Conservation (phyloP, 2,888 invertebrate genomes). For the Norana najaformis region DNA sequence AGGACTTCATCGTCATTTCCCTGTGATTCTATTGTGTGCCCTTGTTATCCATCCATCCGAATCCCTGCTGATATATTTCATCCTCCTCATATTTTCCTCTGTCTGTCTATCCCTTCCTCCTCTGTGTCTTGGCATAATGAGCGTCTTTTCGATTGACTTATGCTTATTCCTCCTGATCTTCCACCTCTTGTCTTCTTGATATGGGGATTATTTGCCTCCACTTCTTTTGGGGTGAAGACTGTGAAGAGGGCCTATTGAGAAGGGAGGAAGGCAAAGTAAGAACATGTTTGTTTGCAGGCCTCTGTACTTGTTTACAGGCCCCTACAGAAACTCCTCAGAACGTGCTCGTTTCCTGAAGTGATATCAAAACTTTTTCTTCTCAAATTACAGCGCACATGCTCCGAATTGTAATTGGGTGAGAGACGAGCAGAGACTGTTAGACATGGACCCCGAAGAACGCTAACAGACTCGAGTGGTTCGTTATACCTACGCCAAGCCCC, state of each 20-base stretch:
- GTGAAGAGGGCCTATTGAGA: too few relatives aligned
- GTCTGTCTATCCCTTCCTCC: too few relatives aligned
- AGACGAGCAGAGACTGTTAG: neutral
- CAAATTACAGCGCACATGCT: neutral
- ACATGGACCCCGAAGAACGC: neutral
- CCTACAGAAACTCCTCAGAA: neutral
- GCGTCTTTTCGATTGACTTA: too few relatives aligned
- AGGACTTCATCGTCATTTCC: neutral
- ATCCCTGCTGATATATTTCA: too few relatives aligned
- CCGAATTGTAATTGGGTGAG: neutral
- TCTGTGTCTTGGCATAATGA: too few relatives aligned
- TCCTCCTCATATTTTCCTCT: too few relatives aligned
- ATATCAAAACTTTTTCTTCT: neutral
- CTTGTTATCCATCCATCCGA: neutral
- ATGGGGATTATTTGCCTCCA: too few relatives aligned
- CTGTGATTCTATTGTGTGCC: neutral
- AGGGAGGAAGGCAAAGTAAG: too few relatives aligned
- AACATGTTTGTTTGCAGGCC: too few relatives aligned
- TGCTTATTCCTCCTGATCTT: too few relatives aligned
- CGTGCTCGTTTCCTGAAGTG: neutral
- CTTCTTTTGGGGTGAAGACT: too few relatives aligned
- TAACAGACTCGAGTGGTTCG: slow-evolving; percentile 13
- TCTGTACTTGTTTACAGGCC: neutral
- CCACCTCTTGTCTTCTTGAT: too few relatives aligned
- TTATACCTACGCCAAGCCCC: neutral